phyloP scores from a whole-genome alignment of 2,797 vertebrate species.

The Rallus crepitans region DNA sequence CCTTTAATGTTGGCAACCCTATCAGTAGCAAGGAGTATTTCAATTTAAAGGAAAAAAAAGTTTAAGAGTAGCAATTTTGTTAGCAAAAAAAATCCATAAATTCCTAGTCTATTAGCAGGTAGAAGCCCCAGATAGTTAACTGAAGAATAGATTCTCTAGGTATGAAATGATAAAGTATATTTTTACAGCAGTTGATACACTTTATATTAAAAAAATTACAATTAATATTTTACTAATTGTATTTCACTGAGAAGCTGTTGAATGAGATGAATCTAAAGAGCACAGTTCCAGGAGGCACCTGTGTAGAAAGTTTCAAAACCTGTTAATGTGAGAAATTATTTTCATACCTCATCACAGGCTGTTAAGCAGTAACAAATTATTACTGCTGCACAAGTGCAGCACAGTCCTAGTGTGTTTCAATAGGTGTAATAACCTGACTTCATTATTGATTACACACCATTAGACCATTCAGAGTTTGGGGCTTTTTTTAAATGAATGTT shows the following conservation, averaged over 20 bases:
- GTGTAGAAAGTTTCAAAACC: not conserved
- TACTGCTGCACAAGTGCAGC: not conserved
- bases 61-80: not conserved
- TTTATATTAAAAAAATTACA: not conserved
- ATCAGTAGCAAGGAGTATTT: not conserved
- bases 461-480: not conserved
- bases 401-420: not conserved
- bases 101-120: not conserved
- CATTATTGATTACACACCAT: not conserved
- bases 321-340: not conserved
- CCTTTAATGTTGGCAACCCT: not conserved
- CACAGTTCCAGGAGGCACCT: not conserved
- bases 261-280: not conserved
- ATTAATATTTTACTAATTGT: not conserved
- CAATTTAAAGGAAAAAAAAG: not conserved
- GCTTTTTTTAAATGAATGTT: not conserved
- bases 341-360: not conserved
- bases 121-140: not conserved
- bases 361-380: not conserved
- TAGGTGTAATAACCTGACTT: not conserved
- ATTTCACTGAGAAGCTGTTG: not conserved
- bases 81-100: not conserved
- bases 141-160: not conserved
- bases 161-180: not conserved
- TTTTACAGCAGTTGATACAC: not conserved